phyloP scores from a whole-genome alignment of 2,113 vertebrate species.

The Acrocephalus arundinaceus region DNA sequence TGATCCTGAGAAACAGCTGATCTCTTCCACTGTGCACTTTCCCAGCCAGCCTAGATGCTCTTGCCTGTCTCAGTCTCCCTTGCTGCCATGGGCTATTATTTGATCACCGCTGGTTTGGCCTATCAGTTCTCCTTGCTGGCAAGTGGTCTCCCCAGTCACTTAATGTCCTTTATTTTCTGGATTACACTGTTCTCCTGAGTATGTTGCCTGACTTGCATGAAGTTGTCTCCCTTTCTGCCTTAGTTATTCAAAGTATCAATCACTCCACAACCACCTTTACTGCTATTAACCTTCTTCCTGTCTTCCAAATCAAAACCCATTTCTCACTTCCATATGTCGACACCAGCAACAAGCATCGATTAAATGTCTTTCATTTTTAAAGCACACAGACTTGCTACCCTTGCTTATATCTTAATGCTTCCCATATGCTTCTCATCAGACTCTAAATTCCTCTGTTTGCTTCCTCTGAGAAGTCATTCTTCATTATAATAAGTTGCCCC shows the following conservation, averaged over 20 bases:
- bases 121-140: conserved; percentile 45
- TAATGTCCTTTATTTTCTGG: conserved; percentile 57
- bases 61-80: neutral
- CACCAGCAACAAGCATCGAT: conserved; percentile 74
- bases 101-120: conserved; percentile 18
- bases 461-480: conserved; percentile 79
- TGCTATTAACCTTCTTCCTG: conserved; percentile 76
- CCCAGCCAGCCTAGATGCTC: neutral
- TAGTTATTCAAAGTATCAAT: conserved; percentile 65
- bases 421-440: conserved; percentile 78
- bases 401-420: conserved; percentile 76
- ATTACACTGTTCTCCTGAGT: conserved; percentile 61
- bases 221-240: conserved; percentile 27
- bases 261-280: conserved; percentile 76
- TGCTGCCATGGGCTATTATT: neutral
- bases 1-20: neutral
- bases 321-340: conserved; percentile 79
- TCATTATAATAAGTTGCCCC: conserved; percentile 83
- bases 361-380: conserved; percentile 76
- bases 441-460: conserved; percentile 72
- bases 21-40: neutral
- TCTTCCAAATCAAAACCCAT: conserved; percentile 77
- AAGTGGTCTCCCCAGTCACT: conserved; percentile 28
- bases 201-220: conserved; percentile 18
- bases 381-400: conserved; percentile 61